phyloP scores from a whole-genome alignment of 2,888 invertebrate genomes.

The Harpalus rubripes region DNA sequence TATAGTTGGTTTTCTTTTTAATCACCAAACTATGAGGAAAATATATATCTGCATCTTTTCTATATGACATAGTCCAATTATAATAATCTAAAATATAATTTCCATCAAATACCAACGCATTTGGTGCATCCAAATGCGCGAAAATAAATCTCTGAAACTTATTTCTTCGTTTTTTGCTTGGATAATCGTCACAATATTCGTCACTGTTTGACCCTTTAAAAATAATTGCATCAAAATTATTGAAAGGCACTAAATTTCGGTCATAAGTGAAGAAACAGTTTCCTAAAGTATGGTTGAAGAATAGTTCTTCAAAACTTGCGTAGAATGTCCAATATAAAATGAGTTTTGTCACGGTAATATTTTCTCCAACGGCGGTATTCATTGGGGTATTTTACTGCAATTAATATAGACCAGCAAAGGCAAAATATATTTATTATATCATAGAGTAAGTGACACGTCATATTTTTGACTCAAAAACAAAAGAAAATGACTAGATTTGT shows the following conservation, averaged over 20 bases:
- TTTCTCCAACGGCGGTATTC: neutral
- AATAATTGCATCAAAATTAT: constrained; percentile 79
- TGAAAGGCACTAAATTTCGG: constrained; percentile 73
- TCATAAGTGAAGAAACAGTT: constrained; percentile 78
- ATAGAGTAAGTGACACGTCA: too few relatives aligned
- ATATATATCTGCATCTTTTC: constrained; percentile 76
- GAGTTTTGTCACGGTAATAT: too few relatives aligned
- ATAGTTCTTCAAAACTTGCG: constrained; percentile 67
- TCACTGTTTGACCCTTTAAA: constrained; percentile 75
- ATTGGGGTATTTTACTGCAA: neutral
- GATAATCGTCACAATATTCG: neutral
- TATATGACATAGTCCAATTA: constrained; percentile 81
- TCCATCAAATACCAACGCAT: neutral
- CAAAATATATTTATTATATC: too few relatives aligned
- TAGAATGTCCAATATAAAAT: constrained; percentile 53
- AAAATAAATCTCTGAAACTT: constrained; percentile 78
- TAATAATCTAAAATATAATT: constrained; percentile 75
- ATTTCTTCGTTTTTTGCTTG: constrained; percentile 71
- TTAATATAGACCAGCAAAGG: too few relatives aligned
- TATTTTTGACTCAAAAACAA: too few relatives aligned
- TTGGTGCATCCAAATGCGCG: neutral
- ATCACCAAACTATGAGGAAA: constrained; percentile 75
- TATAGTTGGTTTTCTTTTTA: constrained; percentile 68
- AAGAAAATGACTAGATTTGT: too few relatives aligned
- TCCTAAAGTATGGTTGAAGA: constrained; percentile 74